These are phyloP conservation scores for Ashinkailepas kermadecensis DNA, from an alignment of 2,888 invertebrate species.

Conservation along the genomic window DNA sequence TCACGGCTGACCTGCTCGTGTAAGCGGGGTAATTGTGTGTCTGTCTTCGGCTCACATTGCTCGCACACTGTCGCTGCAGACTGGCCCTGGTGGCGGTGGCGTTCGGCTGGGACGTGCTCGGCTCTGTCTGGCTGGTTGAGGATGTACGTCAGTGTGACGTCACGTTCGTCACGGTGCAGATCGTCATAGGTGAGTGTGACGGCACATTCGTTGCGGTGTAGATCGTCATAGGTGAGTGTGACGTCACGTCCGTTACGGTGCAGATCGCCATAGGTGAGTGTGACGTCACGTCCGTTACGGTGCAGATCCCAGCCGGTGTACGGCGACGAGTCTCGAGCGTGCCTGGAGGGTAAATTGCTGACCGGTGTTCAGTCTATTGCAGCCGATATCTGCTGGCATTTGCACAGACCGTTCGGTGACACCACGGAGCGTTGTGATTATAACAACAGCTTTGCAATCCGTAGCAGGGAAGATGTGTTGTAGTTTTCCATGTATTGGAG, in stretches of 20 bases:
- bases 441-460: too few species aligned
- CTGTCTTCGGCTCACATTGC: too few species aligned
- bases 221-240: not conserved
- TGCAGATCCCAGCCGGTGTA: not conserved
- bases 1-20: too few species aligned
- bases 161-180: not conserved
- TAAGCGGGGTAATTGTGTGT: too few species aligned
- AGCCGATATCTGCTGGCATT: too few species aligned
- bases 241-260: not conserved
- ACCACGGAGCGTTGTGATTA: too few species aligned
- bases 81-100: not conserved
- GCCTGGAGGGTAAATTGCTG: too few species aligned
- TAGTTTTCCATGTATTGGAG: too few species aligned
- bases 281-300: not conserved
- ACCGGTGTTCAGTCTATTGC: too few species aligned
- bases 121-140: not conserved
- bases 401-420: too few species aligned
- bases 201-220: not conserved
- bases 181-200: conserved; percentile 1
- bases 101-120: not conserved
- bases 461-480: too few species aligned
- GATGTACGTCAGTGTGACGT: not conserved
- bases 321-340: too few species aligned
- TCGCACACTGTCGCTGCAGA: not conserved
- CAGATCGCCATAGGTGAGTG: conserved; percentile 1